Conservation (phyloP, 2,797 vertebrate genomes). For the Pseudotriccus pelzelni region DNA sequence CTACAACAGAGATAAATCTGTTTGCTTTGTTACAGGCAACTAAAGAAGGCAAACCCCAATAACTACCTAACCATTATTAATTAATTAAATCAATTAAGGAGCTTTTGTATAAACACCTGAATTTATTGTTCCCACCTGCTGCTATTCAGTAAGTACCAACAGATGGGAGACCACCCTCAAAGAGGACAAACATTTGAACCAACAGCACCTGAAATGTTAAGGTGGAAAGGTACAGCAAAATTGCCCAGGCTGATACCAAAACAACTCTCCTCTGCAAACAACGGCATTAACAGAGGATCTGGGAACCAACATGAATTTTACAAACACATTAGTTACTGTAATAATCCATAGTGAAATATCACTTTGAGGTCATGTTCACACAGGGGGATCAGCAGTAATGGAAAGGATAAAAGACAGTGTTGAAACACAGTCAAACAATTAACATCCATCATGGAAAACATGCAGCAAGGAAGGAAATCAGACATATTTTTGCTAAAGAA, state of each 20-base stretch:
- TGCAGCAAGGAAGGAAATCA: not conserved
- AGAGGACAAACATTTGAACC: not conserved
- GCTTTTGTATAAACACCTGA: not conserved
- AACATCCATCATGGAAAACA: not conserved
- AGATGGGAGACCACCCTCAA: not conserved
- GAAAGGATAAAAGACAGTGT: not conserved
- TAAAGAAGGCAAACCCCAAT: not conserved
- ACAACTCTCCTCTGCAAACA: not conserved
- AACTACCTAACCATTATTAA: not conserved
- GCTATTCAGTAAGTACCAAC: not conserved
- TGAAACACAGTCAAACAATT: fast-evolving
- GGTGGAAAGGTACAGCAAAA: not conserved
- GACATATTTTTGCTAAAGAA: not conserved
- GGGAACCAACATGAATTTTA: not conserved
- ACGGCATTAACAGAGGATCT: not conserved
- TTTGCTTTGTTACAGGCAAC: not conserved
- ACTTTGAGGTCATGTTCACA: not conserved
- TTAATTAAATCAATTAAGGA: not conserved
- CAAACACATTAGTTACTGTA: not conserved
- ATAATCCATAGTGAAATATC: not conserved
- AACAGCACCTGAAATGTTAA: not conserved
- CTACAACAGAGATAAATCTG: not conserved
- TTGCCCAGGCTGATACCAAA: not conserved
- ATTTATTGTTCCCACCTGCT: not conserved
- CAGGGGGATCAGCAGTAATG: not conserved